Conservation (phyloP, 2,797 vertebrate species). For the Jordanella pulchra region DNA sequence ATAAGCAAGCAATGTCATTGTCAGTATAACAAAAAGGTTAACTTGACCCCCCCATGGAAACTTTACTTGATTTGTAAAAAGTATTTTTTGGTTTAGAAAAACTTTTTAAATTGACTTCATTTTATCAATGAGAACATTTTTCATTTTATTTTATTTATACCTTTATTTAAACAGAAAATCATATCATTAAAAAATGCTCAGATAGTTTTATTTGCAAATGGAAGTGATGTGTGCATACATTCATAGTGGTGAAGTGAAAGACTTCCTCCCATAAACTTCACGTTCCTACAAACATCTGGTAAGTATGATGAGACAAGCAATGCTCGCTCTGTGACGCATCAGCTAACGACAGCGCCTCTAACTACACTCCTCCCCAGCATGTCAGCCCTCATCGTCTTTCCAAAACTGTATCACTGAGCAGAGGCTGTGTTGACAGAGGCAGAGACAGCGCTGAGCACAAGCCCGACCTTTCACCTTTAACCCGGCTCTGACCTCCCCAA, state of each 20-base stretch:
- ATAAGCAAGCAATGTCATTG: too few species aligned
- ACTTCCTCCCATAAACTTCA: neutral
- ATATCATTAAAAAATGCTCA: neutral
- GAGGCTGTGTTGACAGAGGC: conserved; percentile 76
- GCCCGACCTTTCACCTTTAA: conserved; percentile 71
- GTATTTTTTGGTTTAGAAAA: neutral
- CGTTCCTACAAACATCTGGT: conserved; percentile 1
- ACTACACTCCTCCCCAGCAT: conserved; percentile 35
- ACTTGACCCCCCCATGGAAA: too few species aligned
- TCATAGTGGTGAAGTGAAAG: conserved; percentile 19
- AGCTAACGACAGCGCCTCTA: conserved; percentile 50
- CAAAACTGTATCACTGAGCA: conserved; percentile 63
- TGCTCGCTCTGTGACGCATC: conserved; percentile 41
- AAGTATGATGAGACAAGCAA: conserved; percentile 12
- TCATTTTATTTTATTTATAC: neutral
- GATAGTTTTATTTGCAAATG: neutral
- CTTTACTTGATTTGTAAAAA: neutral
- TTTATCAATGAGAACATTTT: neutral
- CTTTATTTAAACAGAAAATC: neutral
- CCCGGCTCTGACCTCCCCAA: conserved; percentile 38
- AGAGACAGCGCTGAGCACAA: conserved; percentile 61
- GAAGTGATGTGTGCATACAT: conserved; percentile 2
- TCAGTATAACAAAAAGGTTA: too few species aligned
- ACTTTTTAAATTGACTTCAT: neutral
- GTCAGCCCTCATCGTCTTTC: conserved; percentile 32